Evolutionary conservation across 2,888 invertebrate species (phyloP), one percentile per base, ranked within the genome.

Genomic region (Platycnemis pennipes): DNA sequence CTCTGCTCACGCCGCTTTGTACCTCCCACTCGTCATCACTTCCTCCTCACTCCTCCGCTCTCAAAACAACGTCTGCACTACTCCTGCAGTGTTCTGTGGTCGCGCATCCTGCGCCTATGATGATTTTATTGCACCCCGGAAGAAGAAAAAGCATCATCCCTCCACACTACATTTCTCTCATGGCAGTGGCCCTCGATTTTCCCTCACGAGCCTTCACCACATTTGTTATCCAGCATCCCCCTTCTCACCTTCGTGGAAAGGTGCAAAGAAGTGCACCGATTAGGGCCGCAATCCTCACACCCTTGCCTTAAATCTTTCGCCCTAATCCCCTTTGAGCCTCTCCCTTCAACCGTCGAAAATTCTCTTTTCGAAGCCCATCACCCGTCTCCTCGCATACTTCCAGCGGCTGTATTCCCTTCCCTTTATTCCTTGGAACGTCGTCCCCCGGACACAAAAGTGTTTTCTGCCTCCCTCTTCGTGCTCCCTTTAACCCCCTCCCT

Each of bases 221-320:
- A 77, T 77, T 77, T 77, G 8, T 37, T 77, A 56, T n/a, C 49
- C 53, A 13, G 8, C 56, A 89, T 63, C 63, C 69, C 77, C n/a
- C 77, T 77, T 31, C 63, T 44, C 56, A 63, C 45, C 91, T 22
- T 91, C 44, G 91, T 31, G 69, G n/a, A 91, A 63, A 63, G 91
- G 91, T 63, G 91, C 56, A 91, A 91, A 91, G 91, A 91, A 44
- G 91, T 63, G 63, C 91, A 42, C 63, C 91, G 91, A 91, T 91
- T 91, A 91, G 91, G 44, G 91, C 63, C 42, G 44, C 63, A 63
- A 37, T 77, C 56, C 91, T 91, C 63, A 26, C 91, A 63, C 91
- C 63, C 91, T 42, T n/a, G 45, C 91, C 91, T 91, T 77, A 37
- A 77, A 77, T 77, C 63, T 91, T 91, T 63, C 37, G 44, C 44